A percentile compares a stretch with the other conserved stretches of the same genome.
Evolutionary conservation across 2,888 invertebrate species (phyloP).

Genomic region (Axea sp.): DNA sequence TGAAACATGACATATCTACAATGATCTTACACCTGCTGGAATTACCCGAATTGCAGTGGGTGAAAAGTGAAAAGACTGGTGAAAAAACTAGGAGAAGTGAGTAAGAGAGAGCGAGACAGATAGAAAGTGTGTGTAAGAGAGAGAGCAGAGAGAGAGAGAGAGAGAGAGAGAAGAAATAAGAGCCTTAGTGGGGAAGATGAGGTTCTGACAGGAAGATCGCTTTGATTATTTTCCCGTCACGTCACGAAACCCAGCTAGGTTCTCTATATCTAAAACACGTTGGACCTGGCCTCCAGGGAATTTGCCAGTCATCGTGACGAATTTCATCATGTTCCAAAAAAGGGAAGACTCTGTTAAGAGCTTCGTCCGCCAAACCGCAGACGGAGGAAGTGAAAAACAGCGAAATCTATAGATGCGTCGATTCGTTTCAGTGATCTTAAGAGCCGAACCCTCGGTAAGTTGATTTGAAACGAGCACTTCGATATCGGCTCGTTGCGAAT

Average conservation of each 20-base stretch:
- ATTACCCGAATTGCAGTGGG: slow-evolving; percentile 41
- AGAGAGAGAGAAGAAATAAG: slow-evolving; percentile 20
- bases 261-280: slow-evolving; percentile 39
- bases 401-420: slow-evolving; percentile 59
- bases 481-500: slow-evolving; percentile 48
- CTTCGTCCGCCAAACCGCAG: slow-evolving; percentile 53
- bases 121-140: too few species aligned
- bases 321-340: slow-evolving; percentile 58
- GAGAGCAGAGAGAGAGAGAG: not conserved
- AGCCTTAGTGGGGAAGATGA: slow-evolving; percentile 46
- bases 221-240: slow-evolving; percentile 60
- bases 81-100: not conserved
- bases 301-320: slow-evolving; percentile 60
- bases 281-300: slow-evolving; percentile 52
- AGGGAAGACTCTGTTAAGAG: slow-evolving; percentile 59
- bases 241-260: slow-evolving; percentile 48
- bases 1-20: slow-evolving; percentile 45
- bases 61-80: slow-evolving; percentile 27
- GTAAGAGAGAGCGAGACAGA: not conserved
- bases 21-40: slow-evolving; percentile 51
- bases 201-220: slow-evolving; percentile 55
- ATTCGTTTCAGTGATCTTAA: slow-evolving; percentile 61
- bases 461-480: slow-evolving; percentile 55
- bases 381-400: slow-evolving; percentile 60
- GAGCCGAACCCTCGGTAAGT: slow-evolving; percentile 57